phyloP scores from a whole-genome alignment of 2,797 vertebrate species.

The Neosilurus hyrtlii region DNA sequence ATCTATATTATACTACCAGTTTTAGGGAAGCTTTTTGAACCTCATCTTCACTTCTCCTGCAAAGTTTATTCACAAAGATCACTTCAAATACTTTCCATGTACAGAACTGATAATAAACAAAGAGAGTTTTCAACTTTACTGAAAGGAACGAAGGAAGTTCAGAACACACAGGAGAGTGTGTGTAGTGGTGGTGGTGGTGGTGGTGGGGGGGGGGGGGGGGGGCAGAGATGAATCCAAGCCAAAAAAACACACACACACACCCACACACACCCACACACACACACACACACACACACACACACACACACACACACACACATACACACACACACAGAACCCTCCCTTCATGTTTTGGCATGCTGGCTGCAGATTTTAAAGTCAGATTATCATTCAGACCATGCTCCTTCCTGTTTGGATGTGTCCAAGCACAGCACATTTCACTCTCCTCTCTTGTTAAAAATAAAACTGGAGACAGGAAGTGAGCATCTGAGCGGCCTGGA shows the following conservation, averaged over 20 bases:
- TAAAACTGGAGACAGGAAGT: slow-evolving; percentile 44
- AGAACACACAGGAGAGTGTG: background rate
- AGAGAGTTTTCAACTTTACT: background rate
- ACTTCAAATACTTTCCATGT: background rate
- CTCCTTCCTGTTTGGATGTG: slow-evolving; percentile 42
- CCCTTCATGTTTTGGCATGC: background rate
- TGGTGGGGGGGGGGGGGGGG: background rate
- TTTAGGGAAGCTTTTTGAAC: background rate
- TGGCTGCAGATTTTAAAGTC: slow-evolving; percentile 10
- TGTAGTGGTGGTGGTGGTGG: background rate
- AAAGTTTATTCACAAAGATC: background rate
- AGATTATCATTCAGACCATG: slow-evolving; percentile 22
- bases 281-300: slow-evolving; percentile 1
- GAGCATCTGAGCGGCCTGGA: slow-evolving; percentile 39
- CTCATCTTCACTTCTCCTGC: background rate
- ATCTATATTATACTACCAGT: background rate
- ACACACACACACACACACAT: background rate
- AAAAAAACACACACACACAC: slow-evolving; percentile 20
- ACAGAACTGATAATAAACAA: background rate
- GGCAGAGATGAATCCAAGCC: slow-evolving; percentile 3
- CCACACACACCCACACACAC: background rate
- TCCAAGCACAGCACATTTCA: slow-evolving; percentile 12
- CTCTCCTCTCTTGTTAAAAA: slow-evolving; percentile 45
- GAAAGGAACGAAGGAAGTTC: background rate
- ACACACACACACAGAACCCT: background rate